phyloP scores from a whole-genome alignment of 2,888 invertebrate species.

The Teinopalpus imperialis region DNA sequence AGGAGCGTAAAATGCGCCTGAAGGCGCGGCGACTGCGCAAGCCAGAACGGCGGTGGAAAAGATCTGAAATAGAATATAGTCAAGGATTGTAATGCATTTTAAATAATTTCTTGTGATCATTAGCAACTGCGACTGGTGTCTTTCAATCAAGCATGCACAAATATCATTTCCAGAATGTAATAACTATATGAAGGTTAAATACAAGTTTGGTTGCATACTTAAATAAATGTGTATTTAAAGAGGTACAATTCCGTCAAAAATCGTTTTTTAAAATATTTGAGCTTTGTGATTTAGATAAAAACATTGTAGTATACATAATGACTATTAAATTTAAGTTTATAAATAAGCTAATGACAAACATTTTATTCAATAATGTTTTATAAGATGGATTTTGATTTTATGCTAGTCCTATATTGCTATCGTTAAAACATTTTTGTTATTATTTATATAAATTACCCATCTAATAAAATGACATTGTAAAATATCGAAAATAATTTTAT shows the following conservation, averaged over 20 bases:
- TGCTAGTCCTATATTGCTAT: too few relatives aligned
- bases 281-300: neutral
- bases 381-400: too few relatives aligned
- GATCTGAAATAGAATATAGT: slow-evolving; percentile 44
- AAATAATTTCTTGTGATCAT: neutral
- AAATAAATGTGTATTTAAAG: slow-evolving; percentile 10
- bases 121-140: neutral
- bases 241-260: slow-evolving; percentile 4
- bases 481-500: too few relatives aligned
- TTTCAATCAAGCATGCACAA: slow-evolving; percentile 13
- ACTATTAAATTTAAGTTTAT: too few relatives aligned
- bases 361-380: too few relatives aligned
- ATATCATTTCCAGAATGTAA: slow-evolving; percentile 19
- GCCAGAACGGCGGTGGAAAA: slow-evolving; percentile 54
- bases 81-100: slow-evolving; percentile 1
- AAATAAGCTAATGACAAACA: too few relatives aligned
- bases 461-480: too few relatives aligned
- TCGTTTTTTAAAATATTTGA: neutral
- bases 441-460: too few relatives aligned
- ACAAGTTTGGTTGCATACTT: slow-evolving; percentile 14
- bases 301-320: neutral
- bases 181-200: slow-evolving; percentile 15
- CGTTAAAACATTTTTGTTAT: too few relatives aligned
- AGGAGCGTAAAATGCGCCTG: slow-evolving; percentile 32
- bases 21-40: slow-evolving; percentile 61